Percentiles rank a stretch among this genome's conserved stretches.
These are phyloP conservation scores for Smithornis capensis DNA, from an alignment of 2,113 vertebrate species.

Conservation along the genomic window DNA sequence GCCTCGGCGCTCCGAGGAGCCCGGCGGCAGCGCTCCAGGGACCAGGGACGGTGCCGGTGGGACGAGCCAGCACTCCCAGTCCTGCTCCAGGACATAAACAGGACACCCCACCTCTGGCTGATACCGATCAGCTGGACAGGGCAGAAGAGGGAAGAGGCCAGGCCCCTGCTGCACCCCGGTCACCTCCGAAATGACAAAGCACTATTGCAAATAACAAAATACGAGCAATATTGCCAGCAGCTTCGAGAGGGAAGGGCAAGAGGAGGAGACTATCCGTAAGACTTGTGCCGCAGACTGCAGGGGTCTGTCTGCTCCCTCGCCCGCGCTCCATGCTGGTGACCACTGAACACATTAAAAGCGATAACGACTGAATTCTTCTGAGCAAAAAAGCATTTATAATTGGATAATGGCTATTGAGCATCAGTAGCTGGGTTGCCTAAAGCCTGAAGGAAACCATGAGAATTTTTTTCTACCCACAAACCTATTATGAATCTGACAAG, in stretches of 20 bases:
- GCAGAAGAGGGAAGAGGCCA: not conserved
- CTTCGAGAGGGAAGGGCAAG: rapidly evolving
- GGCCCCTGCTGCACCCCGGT: not conserved
- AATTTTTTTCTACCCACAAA: conserved; percentile 32
- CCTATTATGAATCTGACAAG: conserved; percentile 49
- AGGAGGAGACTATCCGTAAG: rapidly evolving
- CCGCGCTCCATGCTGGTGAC: not conserved
- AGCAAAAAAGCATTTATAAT: conserved; percentile 19
- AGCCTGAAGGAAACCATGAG: conserved; percentile 16
- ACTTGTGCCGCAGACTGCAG: not conserved
- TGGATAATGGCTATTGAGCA: conserved; percentile 42
- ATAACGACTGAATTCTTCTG: not conserved
- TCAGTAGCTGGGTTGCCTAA: not conserved
- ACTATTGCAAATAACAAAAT: not conserved
- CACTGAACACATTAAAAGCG: not conserved
- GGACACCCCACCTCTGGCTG: conserved; percentile 13
- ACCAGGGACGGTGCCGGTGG: not conserved
- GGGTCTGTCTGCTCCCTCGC: not conserved
- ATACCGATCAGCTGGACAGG: conserved; percentile 2
- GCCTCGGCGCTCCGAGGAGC: not conserved
- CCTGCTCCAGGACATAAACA: not conserved
- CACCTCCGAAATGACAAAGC: not conserved
- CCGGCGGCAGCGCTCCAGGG: not conserved
- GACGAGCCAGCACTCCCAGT: not conserved
- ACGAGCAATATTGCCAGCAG: rapidly evolving